phyloP scores from a whole-genome alignment of 1,140 invertebrate genomes.

The Metaphire vulgaris region DNA sequence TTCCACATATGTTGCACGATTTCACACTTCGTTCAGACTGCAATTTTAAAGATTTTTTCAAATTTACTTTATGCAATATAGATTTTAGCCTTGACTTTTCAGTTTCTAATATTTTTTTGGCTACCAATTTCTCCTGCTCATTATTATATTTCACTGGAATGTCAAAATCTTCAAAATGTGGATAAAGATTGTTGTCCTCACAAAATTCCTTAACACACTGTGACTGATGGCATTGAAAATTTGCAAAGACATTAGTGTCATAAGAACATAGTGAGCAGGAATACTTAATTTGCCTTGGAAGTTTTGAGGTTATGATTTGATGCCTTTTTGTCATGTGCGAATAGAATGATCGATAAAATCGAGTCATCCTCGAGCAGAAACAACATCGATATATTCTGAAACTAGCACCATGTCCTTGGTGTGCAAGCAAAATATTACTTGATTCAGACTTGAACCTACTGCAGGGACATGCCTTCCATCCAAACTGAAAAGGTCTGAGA shows the following conservation, averaged over 20 bases:
- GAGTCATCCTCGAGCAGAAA: background rate
- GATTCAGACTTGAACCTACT: background rate
- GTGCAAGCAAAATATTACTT: background rate
- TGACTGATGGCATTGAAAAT: background rate
- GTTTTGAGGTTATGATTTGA: background rate
- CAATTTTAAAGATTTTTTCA: too few relatives aligned
- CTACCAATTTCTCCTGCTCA: background rate
- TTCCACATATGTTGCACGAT: too few relatives aligned
- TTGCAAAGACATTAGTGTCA: background rate
- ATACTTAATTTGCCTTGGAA: background rate
- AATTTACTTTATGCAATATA: too few relatives aligned
- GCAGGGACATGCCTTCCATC: background rate
- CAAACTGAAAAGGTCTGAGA: background rate
- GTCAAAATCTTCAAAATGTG: background rate
- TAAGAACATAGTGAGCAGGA: background rate
- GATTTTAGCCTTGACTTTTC: too few relatives aligned
- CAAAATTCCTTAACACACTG: background rate
- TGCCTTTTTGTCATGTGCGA: background rate
- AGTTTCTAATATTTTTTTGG: background rate
- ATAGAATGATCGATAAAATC: background rate
- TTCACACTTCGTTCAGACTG: too few relatives aligned
- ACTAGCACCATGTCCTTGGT: background rate
- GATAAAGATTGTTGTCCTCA: background rate
- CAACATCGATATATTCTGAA: background rate
- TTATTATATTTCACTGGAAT: background rate